phyloP scores from a whole-genome alignment of 2,797 vertebrate genomes.

The Malacoraja senta region DNA sequence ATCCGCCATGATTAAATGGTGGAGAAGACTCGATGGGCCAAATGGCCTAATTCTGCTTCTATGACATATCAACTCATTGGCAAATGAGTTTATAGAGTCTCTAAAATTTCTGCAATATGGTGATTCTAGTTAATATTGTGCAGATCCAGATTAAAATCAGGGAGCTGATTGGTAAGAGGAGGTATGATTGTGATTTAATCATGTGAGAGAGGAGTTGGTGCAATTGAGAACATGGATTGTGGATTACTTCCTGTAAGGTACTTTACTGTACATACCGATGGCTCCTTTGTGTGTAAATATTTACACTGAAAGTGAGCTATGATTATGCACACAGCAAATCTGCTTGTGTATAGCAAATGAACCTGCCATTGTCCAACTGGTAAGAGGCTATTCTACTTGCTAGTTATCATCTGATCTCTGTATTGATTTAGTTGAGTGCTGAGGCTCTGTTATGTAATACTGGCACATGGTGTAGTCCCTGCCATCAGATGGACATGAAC shows the following conservation, averaged over 20 bases:
- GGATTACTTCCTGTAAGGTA: no score
- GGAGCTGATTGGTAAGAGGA: no score
- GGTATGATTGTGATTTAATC: no score
- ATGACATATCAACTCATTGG: neutral
- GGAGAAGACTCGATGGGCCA: no score
- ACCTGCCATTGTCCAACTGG: neutral
- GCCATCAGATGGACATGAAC: no score
- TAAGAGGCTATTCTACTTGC: neutral
- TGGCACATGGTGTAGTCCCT: neutral
- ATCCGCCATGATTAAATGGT: no score
- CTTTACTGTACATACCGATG: neutral
- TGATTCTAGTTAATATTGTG: neutral
- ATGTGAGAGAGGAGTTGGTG: no score
- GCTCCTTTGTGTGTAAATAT: neutral
- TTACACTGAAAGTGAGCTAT: neutral
- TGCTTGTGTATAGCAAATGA: neutral
- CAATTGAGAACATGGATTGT: no score
- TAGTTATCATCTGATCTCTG: neutral
- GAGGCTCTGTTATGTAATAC: neutral
- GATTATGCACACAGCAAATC: neutral
- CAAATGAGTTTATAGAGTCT: neutral
- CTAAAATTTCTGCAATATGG: neutral
- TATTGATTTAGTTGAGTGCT: neutral
- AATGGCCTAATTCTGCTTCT: no score
- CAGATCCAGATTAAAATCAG: neutral